Conservation (phyloP, 2,113 vertebrate genomes). For the Sminthopsis crassicaudata region DNA sequence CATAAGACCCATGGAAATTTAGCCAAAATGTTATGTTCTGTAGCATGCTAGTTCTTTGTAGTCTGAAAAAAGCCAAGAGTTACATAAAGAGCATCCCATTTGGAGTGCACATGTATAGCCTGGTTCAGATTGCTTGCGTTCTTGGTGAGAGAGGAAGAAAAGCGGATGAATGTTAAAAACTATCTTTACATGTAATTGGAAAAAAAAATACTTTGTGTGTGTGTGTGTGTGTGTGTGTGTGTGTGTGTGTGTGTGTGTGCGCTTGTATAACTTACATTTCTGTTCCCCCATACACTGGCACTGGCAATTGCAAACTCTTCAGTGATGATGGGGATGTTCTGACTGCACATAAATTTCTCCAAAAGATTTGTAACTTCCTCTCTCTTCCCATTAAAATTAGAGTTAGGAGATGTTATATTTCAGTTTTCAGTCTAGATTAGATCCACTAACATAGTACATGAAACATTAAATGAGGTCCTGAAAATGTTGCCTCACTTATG, state of each 20-base stretch:
- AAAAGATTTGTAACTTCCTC: background rate
- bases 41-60: conserved; percentile 8
- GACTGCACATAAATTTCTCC: background rate
- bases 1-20: conserved; percentile 44
- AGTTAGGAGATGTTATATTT: background rate
- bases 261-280: too few relatives aligned
- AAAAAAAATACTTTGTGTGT: background rate
- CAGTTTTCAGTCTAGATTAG: background rate
- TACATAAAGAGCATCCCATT: background rate
- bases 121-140: background rate
- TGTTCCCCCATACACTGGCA: too few relatives aligned
- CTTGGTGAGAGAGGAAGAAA: background rate
- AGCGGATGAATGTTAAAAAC: background rate
- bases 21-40: conserved; percentile 15
- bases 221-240: too few relatives aligned
- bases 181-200: background rate
- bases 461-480: background rate
- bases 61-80: background rate
- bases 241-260: too few relatives aligned
- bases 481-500: background rate
- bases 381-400: background rate
- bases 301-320: too few relatives aligned
- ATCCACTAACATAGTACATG: background rate
- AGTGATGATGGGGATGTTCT: background rate
- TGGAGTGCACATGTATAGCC: background rate